These are phyloP conservation scores for Parazoanthus swiftii DNA, from an alignment of 92 coral and sea anemone genomes.

Conservation along the genomic window DNA sequence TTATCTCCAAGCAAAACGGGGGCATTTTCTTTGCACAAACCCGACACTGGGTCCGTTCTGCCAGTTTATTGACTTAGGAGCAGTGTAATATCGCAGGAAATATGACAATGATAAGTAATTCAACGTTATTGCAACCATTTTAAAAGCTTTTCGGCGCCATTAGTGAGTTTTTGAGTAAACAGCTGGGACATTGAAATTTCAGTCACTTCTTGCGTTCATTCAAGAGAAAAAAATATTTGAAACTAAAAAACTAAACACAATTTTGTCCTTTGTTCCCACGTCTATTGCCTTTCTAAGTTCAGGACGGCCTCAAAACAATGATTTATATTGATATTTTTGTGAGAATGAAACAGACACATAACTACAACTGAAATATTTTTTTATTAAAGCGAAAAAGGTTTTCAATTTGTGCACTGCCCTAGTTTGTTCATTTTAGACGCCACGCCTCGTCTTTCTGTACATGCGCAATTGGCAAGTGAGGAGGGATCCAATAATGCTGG, in stretches of 20 bases:
- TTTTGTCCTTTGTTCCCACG: background rate
- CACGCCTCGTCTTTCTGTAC: background rate
- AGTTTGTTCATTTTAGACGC: background rate
- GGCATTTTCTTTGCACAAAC: background rate
- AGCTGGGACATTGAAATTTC: constrained; percentile 15
- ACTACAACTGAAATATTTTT: background rate
- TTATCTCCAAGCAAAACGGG: constrained; percentile 35
- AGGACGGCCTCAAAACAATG: background rate
- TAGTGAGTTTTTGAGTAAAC: constrained; percentile 26
- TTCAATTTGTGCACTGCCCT: background rate
- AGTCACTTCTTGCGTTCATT: constrained; percentile 3
- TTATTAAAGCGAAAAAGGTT: background rate
- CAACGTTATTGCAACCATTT: constrained; percentile 2
- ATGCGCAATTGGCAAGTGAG: background rate
- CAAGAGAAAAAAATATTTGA: background rate
- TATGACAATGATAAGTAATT: constrained; percentile 1
- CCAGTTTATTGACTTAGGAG: constrained; percentile 39
- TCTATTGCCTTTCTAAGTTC: background rate
- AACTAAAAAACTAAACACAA: background rate
- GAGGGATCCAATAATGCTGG: too few species aligned
- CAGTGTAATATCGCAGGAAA: constrained; percentile 16
- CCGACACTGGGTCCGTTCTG: background rate
- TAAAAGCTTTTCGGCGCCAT: constrained; percentile 32
- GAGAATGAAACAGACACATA: background rate
- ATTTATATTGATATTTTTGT: background rate